Evolutionary conservation across 2,888 invertebrate species (phyloP).

Genomic region (Dichetophora obliterata): DNA sequence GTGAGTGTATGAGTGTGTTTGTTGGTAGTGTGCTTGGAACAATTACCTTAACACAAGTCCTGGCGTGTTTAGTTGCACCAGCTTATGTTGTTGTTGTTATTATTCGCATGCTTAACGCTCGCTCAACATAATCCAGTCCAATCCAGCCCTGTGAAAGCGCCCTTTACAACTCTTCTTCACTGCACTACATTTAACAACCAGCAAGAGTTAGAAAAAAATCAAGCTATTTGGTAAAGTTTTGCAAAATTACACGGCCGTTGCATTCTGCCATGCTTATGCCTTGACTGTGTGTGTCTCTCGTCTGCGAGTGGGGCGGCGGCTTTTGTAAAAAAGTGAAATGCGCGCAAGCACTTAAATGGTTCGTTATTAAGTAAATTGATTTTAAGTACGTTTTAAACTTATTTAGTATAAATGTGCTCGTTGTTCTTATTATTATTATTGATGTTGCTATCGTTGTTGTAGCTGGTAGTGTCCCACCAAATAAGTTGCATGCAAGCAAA

Average conservation of each 20-base stretch:
- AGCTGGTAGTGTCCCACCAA: conserved; percentile 3
- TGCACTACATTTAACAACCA: not conserved
- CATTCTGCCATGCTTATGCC: not conserved
- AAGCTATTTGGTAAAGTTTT: not conserved
- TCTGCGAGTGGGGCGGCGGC: conserved; percentile 47
- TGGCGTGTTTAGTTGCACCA: conserved; percentile 30
- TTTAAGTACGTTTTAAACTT: conserved; percentile 68
- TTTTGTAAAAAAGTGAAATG: conserved; percentile 49
- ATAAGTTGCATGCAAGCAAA: conserved; percentile 3
- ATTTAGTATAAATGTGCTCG: conserved; percentile 50
- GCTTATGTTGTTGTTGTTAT: conserved; percentile 41
- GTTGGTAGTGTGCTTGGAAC: not conserved
- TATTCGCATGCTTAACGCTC: conserved; percentile 49
- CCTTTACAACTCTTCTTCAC: not conserved
- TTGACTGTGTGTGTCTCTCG: not conserved
- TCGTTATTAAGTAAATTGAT: conserved; percentile 70
- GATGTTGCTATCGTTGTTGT: not conserved
- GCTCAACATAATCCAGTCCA: not conserved
- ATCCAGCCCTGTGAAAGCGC: not conserved
- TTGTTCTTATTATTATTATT: conserved; percentile 2
- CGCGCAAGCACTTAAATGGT: conserved; percentile 66
- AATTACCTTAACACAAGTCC: conserved; percentile 27
- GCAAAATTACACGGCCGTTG: not conserved
- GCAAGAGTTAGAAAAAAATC: not conserved
- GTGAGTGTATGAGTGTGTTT: not conserved